Evolutionary conservation across 2,888 invertebrate genomes (phyloP).

Genomic region (Mongoloraphidia duomilia): DNA sequence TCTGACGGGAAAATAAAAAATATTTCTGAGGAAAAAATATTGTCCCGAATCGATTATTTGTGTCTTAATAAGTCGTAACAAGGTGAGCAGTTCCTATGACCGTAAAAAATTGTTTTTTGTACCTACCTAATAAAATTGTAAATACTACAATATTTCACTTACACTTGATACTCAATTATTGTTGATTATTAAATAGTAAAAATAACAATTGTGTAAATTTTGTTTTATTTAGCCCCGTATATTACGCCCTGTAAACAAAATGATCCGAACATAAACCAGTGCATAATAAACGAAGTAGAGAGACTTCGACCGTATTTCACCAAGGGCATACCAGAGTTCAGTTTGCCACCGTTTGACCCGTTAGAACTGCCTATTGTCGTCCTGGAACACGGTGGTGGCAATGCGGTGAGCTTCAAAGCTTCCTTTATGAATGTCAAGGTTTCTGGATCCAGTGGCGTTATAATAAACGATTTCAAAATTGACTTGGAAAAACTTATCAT

Average conservation of each 20-base stretch:
- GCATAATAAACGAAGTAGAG: slow-evolving; percentile 28
- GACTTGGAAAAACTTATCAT: slow-evolving; percentile 26
- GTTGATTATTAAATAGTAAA: no score
- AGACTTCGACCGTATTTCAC: slow-evolving; percentile 26
- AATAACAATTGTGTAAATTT: no score
- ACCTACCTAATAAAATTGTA: no score
- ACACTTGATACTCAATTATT: no score
- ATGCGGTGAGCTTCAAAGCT: slow-evolving; percentile 28
- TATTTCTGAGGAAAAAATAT: no score
- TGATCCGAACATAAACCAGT: slow-evolving; percentile 31
- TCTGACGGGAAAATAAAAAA: no score
- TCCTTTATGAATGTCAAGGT: slow-evolving; percentile 33
- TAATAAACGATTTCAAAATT: slow-evolving; percentile 20
- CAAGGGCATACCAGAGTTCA: slow-evolving; percentile 28
- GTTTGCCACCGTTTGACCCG: slow-evolving; percentile 31
- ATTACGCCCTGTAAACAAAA: slow-evolving; percentile 28
- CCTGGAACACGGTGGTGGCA: slow-evolving; percentile 27
- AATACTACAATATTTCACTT: no score
- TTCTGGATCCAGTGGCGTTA: slow-evolving; percentile 33
- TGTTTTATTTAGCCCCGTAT: slow-evolving; percentile 22
- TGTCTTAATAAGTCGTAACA: no score
- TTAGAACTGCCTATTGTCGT: slow-evolving; percentile 27
- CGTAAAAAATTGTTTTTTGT: no score
- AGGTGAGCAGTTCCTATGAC: no score
- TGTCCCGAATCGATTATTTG: no score